Percentiles rank a stretch among this genome's conserved stretches.
phyloP scores from a whole-genome alignment of 2,888 invertebrate species.

The Drosophila mulleri region DNA sequence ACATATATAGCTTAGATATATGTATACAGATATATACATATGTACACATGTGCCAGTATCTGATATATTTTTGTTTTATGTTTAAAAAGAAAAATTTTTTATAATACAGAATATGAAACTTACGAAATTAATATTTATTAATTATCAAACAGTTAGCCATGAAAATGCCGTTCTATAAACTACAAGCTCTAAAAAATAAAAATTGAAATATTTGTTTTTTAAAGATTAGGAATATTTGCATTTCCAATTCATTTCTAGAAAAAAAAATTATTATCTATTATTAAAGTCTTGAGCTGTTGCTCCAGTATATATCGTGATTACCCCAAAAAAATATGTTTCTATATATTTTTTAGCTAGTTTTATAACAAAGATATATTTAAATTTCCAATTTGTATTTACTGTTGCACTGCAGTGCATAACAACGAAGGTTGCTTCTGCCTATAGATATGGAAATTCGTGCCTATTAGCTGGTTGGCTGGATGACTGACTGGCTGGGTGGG shows the following conservation, averaged over 20 bases:
- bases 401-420: conserved; percentile 34
- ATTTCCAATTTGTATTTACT: background rate
- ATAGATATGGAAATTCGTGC: conserved; percentile 29
- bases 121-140: background rate
- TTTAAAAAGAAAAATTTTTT: background rate
- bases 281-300: no score
- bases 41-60: no score
- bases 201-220: background rate
- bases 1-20: no score
- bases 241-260: no score
- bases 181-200: background rate
- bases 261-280: no score
- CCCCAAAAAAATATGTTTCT: background rate
- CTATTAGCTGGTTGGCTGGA: conserved; percentile 44
- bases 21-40: no score
- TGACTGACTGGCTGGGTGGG: conserved; percentile 26
- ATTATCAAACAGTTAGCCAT: background rate
- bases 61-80: background rate
- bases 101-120: background rate
- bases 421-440: conserved; percentile 38
- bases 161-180: background rate
- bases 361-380: background rate
- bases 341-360: background rate
- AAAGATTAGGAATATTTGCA: no score
- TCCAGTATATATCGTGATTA: no score